Evolutionary conservation across 2,797 vertebrate species (phyloP).

Genomic region (Chloroceryle inda): DNA sequence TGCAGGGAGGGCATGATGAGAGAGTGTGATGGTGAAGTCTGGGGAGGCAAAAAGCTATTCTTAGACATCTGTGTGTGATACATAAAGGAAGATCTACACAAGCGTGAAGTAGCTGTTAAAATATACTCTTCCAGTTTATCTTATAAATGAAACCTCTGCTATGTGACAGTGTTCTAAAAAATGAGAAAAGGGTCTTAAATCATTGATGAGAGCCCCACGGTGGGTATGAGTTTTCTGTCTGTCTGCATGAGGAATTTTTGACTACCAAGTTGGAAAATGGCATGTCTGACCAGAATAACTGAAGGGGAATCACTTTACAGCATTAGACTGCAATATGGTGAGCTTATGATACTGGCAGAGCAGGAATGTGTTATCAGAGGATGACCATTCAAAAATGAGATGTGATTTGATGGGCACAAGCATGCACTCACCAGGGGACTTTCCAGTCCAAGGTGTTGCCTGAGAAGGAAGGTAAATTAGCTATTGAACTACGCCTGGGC

Average conservation of each 20-base stretch:
- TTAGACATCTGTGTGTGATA: neutral
- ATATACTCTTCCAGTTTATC: neutral
- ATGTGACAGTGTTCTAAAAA: neutral
- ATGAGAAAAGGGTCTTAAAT: neutral
- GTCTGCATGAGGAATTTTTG: neutral
- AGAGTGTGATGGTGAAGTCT: neutral
- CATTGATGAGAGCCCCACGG: rapidly evolving
- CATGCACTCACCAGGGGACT: neutral
- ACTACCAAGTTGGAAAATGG: neutral
- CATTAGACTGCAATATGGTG: rapidly evolving
- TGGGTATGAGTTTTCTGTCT: neutral
- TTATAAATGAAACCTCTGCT: neutral
- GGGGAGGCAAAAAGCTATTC: neutral
- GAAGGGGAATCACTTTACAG: neutral
- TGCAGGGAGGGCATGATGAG: neutral
- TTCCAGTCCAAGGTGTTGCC: neutral
- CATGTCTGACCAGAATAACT: neutral
- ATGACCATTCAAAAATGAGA: neutral
- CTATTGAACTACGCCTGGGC: neutral
- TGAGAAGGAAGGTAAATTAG: neutral
- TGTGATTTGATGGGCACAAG: neutral
- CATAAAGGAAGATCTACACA: neutral
- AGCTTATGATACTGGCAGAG: neutral
- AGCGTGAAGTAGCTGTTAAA: neutral
- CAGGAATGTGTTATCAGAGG: neutral